phyloP scores from a whole-genome alignment of 2,797 vertebrate genomes.

The Rhinoraja longicauda region DNA sequence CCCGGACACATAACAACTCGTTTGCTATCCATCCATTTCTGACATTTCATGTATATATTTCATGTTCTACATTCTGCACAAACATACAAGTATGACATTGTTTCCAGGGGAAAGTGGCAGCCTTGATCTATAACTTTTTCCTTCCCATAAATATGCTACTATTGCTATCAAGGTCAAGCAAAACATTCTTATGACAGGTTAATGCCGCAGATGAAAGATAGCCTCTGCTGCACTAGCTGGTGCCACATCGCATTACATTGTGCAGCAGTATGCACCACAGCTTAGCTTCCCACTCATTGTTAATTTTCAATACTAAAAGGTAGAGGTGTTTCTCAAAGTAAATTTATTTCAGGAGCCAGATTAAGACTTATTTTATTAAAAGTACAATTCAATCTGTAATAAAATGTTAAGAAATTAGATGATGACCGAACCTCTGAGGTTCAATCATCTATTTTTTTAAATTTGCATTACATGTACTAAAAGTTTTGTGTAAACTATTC shows the following conservation, averaged over 20 bases:
- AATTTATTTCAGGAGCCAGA: not conserved
- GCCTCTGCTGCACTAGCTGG: not conserved
- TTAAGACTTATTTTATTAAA: not conserved
- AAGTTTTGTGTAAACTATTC: not conserved
- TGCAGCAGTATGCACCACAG: slow-evolving; percentile 8
- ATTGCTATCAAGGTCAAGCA: slow-evolving; percentile 20
- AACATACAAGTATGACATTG: not conserved
- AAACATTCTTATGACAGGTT: slow-evolving; percentile 24
- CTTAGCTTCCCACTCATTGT: not conserved
- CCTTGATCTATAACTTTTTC: not conserved
- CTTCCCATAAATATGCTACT: not conserved
- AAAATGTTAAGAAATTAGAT: not conserved
- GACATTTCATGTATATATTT: not conserved
- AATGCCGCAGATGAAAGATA: slow-evolving; percentile 28
- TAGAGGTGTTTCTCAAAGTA: not conserved
- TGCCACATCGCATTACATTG: not conserved
- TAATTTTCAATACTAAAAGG: not conserved
- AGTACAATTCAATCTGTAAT: too few species aligned
- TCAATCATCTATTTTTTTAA: not conserved
- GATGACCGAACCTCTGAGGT: not conserved
- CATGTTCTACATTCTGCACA: not conserved
- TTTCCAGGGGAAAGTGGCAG: not conserved
- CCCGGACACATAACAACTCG: not conserved
- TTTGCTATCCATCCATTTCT: not conserved
- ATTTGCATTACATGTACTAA: not conserved